phyloP scores from a whole-genome alignment of 2,113 vertebrate species.

The Otus sunia region DNA sequence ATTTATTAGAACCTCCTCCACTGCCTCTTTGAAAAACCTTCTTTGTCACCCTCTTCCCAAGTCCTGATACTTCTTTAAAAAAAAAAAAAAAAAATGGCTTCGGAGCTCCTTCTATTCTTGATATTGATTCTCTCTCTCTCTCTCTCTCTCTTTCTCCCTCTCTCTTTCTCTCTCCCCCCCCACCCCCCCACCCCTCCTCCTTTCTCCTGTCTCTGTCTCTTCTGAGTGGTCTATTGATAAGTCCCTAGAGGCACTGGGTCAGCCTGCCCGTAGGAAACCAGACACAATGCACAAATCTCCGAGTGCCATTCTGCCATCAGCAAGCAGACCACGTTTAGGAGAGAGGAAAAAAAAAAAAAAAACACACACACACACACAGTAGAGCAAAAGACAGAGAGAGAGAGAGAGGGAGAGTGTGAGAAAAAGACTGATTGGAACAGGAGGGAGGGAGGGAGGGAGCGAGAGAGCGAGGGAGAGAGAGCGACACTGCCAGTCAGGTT shows the following conservation, averaged over 20 bases:
- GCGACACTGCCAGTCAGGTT: slow-evolving; percentile 88
- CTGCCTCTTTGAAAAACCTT: slow-evolving; percentile 87
- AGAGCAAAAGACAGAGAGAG: slow-evolving; percentile 67
- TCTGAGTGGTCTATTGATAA: slow-evolving; percentile 98
- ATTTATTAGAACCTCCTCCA: slow-evolving; percentile 97
- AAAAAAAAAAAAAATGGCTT: slow-evolving; percentile 77
- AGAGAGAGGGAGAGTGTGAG: slow-evolving; percentile 71
- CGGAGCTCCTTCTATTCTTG: slow-evolving; percentile 81
- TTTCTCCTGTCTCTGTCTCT: slow-evolving; percentile 87
- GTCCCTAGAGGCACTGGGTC: slow-evolving; percentile 95
- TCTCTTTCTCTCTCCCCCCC: slow-evolving; percentile 65
- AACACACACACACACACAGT: slow-evolving; percentile 53
- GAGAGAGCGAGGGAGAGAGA: slow-evolving; percentile 73
- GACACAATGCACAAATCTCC: slow-evolving; percentile 98
- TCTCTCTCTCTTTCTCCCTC: slow-evolving; percentile 71
- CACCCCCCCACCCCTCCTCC: slow-evolving; percentile 76
- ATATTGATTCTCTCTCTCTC: slow-evolving; percentile 81
- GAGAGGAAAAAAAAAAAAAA: slow-evolving; percentile 73
- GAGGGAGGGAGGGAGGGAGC: slow-evolving; percentile 68
- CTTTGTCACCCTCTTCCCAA: slow-evolving; percentile 83
- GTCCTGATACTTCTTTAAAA: slow-evolving; percentile 83
- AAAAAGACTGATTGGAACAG: slow-evolving; percentile 74
- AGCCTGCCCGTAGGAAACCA: slow-evolving; percentile 98
- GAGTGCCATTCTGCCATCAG: slow-evolving; percentile 90
- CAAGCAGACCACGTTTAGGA: slow-evolving; percentile 86